Evolutionary conservation across 2,888 invertebrate species (phyloP), one percentile per base, ranked within the genome.

Genomic region (Pyrrhosoma nymphula): DNA sequence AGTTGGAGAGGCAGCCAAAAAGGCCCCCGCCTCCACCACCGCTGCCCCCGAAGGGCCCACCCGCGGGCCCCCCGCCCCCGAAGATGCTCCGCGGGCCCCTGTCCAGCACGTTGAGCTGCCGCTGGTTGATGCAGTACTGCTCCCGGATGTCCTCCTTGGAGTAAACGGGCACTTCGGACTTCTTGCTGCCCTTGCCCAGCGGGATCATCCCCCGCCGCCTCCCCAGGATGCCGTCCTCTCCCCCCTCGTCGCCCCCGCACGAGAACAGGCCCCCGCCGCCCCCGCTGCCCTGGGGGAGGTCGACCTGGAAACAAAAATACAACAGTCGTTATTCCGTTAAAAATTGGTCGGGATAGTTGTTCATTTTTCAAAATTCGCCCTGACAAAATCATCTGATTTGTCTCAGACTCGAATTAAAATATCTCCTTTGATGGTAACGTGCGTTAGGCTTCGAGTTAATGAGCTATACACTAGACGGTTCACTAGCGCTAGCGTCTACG

Each of bases 111-210:
- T 98, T 98, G 97, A 99, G 97, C 97, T 99, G 99, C 96, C 99
- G 98, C 97, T 98, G 98, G 97, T 98, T 99, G 97, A 99, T 98
- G 97, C 99, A 99, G 97, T 99, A 99, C 97, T 99, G 99, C 97
- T 99, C 99, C 96, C 98, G 98, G 97, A 99, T 99, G 97, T 98
- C 98, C 97, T 98, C 98, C 96, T 99, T 98, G 95, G 99, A 99
- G 97, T 99, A 99, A 4, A 93, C 47, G 75, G 93, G 93, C 39
- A 91, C 91, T 39, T 91, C 95, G 60, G 89, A 63, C 88, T 95
- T 91, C 95, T 82, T 88, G 95, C 95, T 90, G 56, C 95, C 95
- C 47, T 93, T 93, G 20, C 63, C 63, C 96, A 98, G 97, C 95
- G 97, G 97, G 14, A 97, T 97, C 75, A 97, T 97, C 55, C 97